phyloP scores from a whole-genome alignment of 2,888 invertebrate species.

The Argyresthia goedartella region DNA sequence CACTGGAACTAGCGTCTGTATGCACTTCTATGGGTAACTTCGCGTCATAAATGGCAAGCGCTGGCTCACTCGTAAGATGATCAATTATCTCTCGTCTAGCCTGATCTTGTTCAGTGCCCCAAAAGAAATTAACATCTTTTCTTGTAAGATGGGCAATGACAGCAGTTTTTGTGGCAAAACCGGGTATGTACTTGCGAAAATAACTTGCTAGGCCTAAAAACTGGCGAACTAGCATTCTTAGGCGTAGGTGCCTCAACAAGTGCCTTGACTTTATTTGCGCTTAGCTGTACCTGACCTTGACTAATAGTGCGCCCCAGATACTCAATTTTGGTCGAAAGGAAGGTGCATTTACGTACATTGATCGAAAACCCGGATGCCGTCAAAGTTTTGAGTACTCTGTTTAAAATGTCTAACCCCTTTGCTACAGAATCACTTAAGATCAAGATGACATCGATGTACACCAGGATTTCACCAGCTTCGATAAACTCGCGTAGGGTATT shows the following conservation, averaged over 20 bases:
- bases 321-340: background rate
- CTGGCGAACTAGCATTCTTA: background rate
- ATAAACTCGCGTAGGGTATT: background rate
- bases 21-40: slow-evolving; percentile 14
- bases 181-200: slow-evolving; percentile 1
- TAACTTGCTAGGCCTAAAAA: slow-evolving; percentile 4
- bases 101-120: slow-evolving; percentile 1
- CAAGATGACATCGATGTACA: slow-evolving; percentile 1
- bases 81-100: background rate
- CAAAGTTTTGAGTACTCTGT: background rate
- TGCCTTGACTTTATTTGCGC: background rate
- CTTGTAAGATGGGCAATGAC: background rate
- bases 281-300: slow-evolving; percentile 5
- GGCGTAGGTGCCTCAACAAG: background rate
- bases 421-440: background rate
- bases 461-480: background rate
- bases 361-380: slow-evolving; percentile 5
- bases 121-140: background rate
- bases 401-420: background rate
- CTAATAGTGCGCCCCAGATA: slow-evolving; percentile 2
- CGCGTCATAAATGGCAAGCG: slow-evolving; percentile 12
- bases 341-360: slow-evolving; percentile 2
- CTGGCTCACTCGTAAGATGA: slow-evolving; percentile 6
- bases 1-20: slow-evolving; percentile 15
- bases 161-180: background rate